Evolutionary conservation across 2,113 vertebrate species (phyloP).

Genomic region (Cephalophus harveyi): DNA sequence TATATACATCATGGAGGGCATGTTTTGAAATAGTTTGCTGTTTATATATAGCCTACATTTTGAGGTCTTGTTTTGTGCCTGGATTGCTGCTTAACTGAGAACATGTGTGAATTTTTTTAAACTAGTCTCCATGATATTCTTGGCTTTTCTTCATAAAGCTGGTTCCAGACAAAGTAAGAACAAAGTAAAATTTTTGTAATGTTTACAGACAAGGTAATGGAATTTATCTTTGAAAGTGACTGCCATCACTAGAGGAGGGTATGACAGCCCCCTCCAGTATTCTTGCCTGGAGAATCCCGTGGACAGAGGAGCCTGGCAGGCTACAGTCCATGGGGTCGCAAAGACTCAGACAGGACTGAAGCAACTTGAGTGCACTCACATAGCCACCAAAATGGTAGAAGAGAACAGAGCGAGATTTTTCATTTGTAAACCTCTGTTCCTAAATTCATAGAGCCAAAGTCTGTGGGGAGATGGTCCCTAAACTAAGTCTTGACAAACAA

Average conservation of each 20-base stretch:
- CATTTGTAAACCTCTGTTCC: neutral
- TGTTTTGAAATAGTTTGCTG: neutral
- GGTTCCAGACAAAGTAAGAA: neutral
- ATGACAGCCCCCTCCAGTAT: neutral
- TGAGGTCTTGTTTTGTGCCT: neutral
- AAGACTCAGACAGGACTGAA: neutral
- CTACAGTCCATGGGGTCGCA: neutral
- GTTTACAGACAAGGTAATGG: neutral
- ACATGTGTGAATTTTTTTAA: neutral
- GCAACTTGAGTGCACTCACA: neutral
- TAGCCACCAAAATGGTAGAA: neutral
- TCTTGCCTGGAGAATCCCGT: neutral
- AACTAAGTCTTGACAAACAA: neutral
- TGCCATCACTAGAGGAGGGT: neutral
- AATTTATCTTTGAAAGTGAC: neutral
- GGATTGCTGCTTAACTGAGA: neutral
- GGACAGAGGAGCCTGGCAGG: neutral
- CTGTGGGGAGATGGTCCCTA: neutral
- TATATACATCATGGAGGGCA: neutral
- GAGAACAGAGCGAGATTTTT: neutral
- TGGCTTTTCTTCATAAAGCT: conserved; percentile 12
- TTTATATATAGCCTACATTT: neutral
- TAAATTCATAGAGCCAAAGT: neutral
- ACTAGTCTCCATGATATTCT: neutral
- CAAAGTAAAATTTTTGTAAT: neutral